Base-by-base conservation (phyloP, 2,797 vertebrate species). In the Hippoglossus hippoglossus region DNA sequence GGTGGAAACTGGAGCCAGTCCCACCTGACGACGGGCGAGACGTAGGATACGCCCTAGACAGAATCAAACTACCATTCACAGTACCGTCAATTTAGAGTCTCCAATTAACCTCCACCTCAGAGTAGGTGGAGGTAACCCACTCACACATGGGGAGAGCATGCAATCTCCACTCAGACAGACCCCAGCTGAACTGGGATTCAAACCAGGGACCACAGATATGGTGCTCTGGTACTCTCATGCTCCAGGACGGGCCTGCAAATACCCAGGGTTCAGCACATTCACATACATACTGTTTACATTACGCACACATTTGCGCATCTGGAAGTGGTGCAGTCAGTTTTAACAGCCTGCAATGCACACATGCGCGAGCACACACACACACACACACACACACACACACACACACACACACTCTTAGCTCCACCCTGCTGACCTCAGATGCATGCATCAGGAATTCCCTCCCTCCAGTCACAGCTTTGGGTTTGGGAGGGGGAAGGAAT, bases 401-500 rank as follows among this genome's bases (percentile, higher is more conserved):
- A 69, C 53, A 72, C 13, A 26, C 9, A 46, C 16, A 46, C 44
- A 46, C 44, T 46, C 7, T 22, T 50, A 60, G 75, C 90, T 86
- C 84, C 86, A 81, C 88, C 84, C 86, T 67, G 54, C 39, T 81
- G 66, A 86, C 82, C 71, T 78, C 65, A 50, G 69, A 44, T 67
- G 74, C 52, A 39, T 49, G 34, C 75, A 63, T 68, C 47, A 79
- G 84, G 77, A 90, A 80, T 90, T 74, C 70, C 76, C 69, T 73
- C 79, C 75, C 77, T 66, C 61, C 70, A 65, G 39, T 66, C 57
- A 69, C 31, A 69, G 54, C 36, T 61, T 80, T 52, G 3, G 31
- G 18, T 15, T 12, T 64, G 64, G 25, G 26, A 75, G 60, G 26
- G 72, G 60, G 64, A 51, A 56, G 66, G 79, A 73, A 55, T 61